Evolutionary conservation across 2,797 vertebrate genomes (phyloP).

Genomic region (Sebastes diploproa): DNA sequence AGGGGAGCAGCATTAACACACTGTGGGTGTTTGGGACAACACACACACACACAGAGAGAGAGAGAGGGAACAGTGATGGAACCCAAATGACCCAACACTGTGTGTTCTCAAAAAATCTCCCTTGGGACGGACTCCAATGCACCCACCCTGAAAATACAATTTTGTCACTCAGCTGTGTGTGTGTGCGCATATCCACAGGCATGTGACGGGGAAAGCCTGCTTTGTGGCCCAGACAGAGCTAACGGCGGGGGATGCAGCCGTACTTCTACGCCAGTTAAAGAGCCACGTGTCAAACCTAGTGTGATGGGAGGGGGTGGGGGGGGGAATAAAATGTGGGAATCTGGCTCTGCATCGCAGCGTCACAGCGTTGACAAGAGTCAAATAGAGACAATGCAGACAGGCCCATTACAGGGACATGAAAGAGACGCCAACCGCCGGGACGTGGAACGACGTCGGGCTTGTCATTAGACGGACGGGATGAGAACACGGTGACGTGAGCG

Average conservation of each 20-base stretch:
- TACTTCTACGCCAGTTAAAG: slow-evolving; percentile 41
- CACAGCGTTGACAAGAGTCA: slow-evolving; percentile 1
- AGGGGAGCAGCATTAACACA: slow-evolving; percentile 74
- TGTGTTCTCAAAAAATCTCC: slow-evolving; percentile 56
- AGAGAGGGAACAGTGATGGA: slow-evolving; percentile 25
- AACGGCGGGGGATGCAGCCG: slow-evolving; percentile 23
- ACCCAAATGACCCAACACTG: slow-evolving; percentile 56
- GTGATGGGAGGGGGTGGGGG: not conserved
- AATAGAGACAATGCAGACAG: slow-evolving; percentile 32
- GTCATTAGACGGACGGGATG: slow-evolving; percentile 51
- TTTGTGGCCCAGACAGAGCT: slow-evolving; percentile 36
- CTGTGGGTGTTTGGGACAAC: slow-evolving; percentile 65
- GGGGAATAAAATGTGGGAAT: not conserved
- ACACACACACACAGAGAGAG: slow-evolving; percentile 13
- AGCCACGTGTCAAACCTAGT: slow-evolving; percentile 37
- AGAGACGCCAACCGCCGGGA: slow-evolving; percentile 24
- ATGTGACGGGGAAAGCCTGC: slow-evolving; percentile 55
- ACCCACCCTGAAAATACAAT: slow-evolving; percentile 60
- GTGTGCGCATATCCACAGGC: slow-evolving; percentile 9
- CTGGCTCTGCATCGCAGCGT: slow-evolving; percentile 9
- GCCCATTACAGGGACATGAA: slow-evolving; percentile 49
- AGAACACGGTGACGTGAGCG: slow-evolving; percentile 24
- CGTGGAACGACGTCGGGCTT: not conserved
- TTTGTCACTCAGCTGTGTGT: slow-evolving; percentile 61
- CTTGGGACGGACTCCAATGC: slow-evolving; percentile 52